These are phyloP conservation scores for Melanostoma scalare DNA, from an alignment of 2,888 invertebrate genomes.

Conservation along the genomic window DNA sequence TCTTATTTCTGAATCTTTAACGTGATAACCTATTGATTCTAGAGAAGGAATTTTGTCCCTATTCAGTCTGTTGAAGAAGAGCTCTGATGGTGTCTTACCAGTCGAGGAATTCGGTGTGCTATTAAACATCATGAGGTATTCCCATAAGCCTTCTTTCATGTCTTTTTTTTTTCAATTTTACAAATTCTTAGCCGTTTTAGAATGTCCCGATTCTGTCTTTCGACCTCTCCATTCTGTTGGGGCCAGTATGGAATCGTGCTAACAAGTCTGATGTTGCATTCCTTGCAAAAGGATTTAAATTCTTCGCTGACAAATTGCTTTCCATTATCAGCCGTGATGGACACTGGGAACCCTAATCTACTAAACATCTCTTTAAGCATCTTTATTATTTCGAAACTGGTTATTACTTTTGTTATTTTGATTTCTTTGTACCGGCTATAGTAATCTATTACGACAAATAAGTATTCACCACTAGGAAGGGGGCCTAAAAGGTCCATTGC, in stretches of 20 bases:
- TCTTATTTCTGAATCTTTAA: slow-evolving; percentile 5
- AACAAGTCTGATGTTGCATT: slow-evolving; percentile 66
- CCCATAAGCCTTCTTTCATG: slow-evolving; percentile 72
- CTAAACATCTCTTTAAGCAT: slow-evolving; percentile 73
- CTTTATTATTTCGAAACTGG: slow-evolving; percentile 26
- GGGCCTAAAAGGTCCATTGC: slow-evolving; percentile 10
- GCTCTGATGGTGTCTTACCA: slow-evolving; percentile 74
- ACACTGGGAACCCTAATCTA: slow-evolving; percentile 73
- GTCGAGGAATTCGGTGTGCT: slow-evolving; percentile 76
- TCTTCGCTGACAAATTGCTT: slow-evolving; percentile 75
- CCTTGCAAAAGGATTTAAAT: slow-evolving; percentile 64
- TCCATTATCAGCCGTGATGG: slow-evolving; percentile 75
- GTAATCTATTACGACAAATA: slow-evolving; percentile 42
- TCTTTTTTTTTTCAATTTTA: slow-evolving; percentile 49
- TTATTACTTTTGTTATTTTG: slow-evolving; percentile 26
- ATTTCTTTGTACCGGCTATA: slow-evolving; percentile 40
- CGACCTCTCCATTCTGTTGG: slow-evolving; percentile 75
- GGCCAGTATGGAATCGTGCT: slow-evolving; percentile 74
- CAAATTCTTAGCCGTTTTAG: slow-evolving; percentile 74
- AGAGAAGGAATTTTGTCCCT: slow-evolving; percentile 72
- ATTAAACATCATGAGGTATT: slow-evolving; percentile 50
- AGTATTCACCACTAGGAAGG: slow-evolving; percentile 12
- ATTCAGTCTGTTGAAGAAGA: slow-evolving; percentile 73
- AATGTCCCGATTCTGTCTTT: slow-evolving; percentile 75
- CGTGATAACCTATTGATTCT: slow-evolving; percentile 7